Evolutionary conservation across 2,888 invertebrate species (phyloP), one percentile per base, ranked within the genome.

Genomic region (Hetaerina titia): DNA sequence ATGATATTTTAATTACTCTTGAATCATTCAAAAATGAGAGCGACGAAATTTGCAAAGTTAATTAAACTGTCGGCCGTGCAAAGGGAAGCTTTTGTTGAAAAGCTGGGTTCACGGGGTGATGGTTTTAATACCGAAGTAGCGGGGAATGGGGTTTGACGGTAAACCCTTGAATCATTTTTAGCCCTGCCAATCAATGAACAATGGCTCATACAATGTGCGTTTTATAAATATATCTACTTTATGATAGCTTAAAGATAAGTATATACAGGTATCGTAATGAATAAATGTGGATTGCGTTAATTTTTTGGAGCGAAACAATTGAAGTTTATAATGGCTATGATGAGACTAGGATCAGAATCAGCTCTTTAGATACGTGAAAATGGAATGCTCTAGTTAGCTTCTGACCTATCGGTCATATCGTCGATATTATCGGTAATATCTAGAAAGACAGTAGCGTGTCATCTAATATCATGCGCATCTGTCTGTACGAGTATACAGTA

Each of bases 1-100:
- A 69, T 69, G 69, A n/a, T 69, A n/a, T n/a, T 69, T 69, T 69
- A 69, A 69, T 69, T 69, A 69, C n/a, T n/a, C 69, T 69, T 69
- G n/a, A 69, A 69, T 69, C n/a, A 69, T 69, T 69, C 69, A 69
- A 69, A 69, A 22, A 69, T n/a, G 22, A 5, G 69, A n/a, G 69
- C n/a, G 11, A n/a, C n/a, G 9, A 69, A n/a, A n/a, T 69, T 69
- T 69, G 8, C 69, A 7, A 69, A 69, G 69, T 69, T 69, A n/a
- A 69, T 69, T 69, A n/a, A 69, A 69, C 69, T 22, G 69, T 13
- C 15, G n/a, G 69, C 69, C n/a, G n/a, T n/a, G 69, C n/a, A 17
- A n/a, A 69, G n/a, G n/a, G 69, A 69, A 69, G 19, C n/a, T 5
- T n/a, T 69, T 17, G 22, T n/a, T n/a, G 69, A 6, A 69, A n/a